Evolutionary conservation across 2,113 vertebrate genomes (phyloP).

Genomic region (Tyto alba): DNA sequence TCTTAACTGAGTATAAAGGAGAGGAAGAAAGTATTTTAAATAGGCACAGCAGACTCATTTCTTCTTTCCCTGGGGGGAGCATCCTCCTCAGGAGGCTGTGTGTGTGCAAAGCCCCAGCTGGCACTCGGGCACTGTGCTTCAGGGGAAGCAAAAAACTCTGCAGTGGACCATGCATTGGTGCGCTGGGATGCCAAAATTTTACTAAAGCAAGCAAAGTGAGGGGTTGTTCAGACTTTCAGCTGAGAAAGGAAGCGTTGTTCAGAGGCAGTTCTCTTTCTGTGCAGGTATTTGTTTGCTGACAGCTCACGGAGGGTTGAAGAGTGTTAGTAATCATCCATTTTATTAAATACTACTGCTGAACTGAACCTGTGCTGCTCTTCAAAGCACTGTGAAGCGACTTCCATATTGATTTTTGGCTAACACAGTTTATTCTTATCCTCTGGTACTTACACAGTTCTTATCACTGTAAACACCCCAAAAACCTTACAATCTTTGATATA

Average conservation of each 20-base stretch:
- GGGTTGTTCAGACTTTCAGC: neutral
- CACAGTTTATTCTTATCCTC: neutral
- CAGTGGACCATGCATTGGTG: neutral
- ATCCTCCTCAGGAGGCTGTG: neutral
- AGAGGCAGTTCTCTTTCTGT: neutral
- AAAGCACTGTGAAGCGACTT: neutral
- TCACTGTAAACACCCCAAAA: neutral
- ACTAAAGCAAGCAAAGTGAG: neutral
- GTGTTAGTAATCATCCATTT: neutral
- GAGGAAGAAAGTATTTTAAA: neutral
- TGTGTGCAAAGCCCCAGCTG: neutral
- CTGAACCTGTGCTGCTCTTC: neutral
- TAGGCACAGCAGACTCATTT: neutral
- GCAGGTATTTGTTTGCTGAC: neutral
- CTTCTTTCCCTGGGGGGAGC: neutral
- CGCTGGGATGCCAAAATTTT: neutral
- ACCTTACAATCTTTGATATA: accelerated
- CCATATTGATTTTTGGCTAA: neutral
- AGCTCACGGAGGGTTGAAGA: neutral
- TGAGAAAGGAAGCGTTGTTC: neutral
- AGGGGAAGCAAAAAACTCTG: neutral
- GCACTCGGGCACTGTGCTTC: neutral
- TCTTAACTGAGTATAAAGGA: neutral
- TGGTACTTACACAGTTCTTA: neutral
- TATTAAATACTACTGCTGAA: neutral